Evolutionary conservation across 2,888 invertebrate genomes (phyloP).

Genomic region (Hemaris fuciformis): DNA sequence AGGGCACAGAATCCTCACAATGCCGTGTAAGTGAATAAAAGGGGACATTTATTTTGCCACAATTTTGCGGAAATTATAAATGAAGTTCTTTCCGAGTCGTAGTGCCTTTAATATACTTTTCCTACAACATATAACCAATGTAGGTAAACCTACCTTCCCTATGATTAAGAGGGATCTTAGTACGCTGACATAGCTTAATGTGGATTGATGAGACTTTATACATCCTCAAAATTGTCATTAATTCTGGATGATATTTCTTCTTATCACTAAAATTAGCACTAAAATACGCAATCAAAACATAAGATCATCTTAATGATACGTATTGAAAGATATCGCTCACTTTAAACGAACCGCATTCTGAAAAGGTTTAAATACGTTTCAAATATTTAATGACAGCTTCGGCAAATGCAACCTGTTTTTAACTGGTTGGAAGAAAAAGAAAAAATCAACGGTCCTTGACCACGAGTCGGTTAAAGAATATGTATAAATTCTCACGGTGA

Average conservation of each 20-base stretch:
- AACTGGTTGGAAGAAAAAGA: not conserved
- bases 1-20: not conserved
- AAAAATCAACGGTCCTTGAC: not conserved
- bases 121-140: too few species aligned
- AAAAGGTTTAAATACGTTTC: too few species aligned
- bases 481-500: conserved; percentile 7
- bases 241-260: too few species aligned
- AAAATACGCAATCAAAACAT: too few species aligned
- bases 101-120: not conserved
- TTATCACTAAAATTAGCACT: too few species aligned
- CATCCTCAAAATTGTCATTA: too few species aligned
- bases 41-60: not conserved
- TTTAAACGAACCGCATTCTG: too few species aligned
- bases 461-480: not conserved
- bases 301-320: too few species aligned
- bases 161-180: not conserved
- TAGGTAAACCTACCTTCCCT: too few species aligned
- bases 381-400: not conserved
- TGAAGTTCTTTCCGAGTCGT: too few species aligned
- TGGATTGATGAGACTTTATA: too few species aligned
- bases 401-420: not conserved
- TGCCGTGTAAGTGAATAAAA: not conserved
- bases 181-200: not conserved
- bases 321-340: too few species aligned
- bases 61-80: not conserved